These are phyloP conservation scores for Temnothorax unifasciatus DNA, from an alignment of 2,888 invertebrate genomes.

Conservation along the genomic window DNA sequence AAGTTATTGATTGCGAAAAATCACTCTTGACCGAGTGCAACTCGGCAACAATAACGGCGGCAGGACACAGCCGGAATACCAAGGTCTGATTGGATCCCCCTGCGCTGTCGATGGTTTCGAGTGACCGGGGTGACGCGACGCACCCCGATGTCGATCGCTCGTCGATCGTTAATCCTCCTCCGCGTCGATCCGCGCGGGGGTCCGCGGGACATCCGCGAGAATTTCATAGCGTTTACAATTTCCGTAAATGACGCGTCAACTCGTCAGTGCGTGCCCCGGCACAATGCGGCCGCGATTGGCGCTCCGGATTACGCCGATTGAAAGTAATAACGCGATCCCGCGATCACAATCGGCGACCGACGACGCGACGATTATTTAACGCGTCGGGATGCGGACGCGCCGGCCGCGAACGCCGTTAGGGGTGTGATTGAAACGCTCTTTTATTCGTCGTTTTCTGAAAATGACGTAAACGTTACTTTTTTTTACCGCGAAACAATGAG, in stretches of 20 bases:
- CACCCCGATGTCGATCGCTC: constrained; percentile 31
- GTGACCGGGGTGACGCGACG: constrained; percentile 49
- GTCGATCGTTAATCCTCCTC: constrained; percentile 64
- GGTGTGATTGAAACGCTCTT: constrained; percentile 19
- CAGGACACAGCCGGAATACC: constrained; percentile 51
- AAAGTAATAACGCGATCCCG: constrained; percentile 60
- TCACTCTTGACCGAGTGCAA: constrained; percentile 60
- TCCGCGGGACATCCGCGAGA: not conserved
- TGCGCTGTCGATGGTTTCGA: constrained; percentile 18
- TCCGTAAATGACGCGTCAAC: constrained; percentile 69
- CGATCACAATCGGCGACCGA: constrained; percentile 23
- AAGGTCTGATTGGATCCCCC: constrained; percentile 58
- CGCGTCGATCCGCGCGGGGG: constrained; percentile 15
- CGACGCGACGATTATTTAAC: constrained; percentile 62
- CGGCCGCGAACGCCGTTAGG: not conserved
- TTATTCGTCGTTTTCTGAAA: constrained; percentile 3
- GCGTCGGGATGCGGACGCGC: not conserved
- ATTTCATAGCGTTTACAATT: constrained; percentile 63
- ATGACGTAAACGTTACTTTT: constrained; percentile 6
- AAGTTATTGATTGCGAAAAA: constrained; percentile 71
- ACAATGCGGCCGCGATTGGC: constrained; percentile 68
- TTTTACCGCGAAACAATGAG: not conserved
- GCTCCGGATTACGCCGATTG: constrained; percentile 67
- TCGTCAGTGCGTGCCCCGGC: constrained; percentile 55
- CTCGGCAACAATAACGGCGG: constrained; percentile 32